Percentiles rank a stretch among this genome's conserved stretches.
Conservation (phyloP, 2,797 vertebrate genomes). For the Lithobates sylvaticus region DNA sequence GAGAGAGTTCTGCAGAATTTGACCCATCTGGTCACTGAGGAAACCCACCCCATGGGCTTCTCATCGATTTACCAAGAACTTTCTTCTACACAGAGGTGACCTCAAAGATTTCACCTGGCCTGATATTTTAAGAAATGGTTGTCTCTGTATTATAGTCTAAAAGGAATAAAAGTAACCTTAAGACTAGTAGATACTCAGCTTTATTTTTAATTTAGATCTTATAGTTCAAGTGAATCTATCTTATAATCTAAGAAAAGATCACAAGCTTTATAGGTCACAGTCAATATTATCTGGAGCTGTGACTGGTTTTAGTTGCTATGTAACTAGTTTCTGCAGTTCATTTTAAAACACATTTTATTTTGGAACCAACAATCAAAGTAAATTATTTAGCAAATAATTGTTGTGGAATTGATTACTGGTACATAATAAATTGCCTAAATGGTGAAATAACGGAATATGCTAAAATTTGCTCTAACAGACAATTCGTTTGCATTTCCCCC, state of each 20-base stretch:
- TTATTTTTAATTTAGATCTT: constrained; percentile 58
- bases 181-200: constrained; percentile 36
- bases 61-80: constrained; percentile 63
- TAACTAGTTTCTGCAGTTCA: not conserved
- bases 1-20: constrained; percentile 65
- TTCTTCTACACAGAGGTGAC: constrained; percentile 62
- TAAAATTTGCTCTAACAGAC: too few species aligned
- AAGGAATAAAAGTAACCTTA: constrained; percentile 63
- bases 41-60: constrained; percentile 66
- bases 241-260: constrained; percentile 57
- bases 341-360: not conserved
- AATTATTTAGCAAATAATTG: not conserved
- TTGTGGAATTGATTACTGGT: not conserved
- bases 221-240: constrained; percentile 22
- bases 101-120: constrained; percentile 62
- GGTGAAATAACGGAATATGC: too few species aligned
- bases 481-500: too few species aligned
- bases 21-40: constrained; percentile 68
- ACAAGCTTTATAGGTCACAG: constrained; percentile 45
- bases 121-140: constrained; percentile 61
- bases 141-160: constrained; percentile 56
- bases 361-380: not conserved
- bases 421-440: too few species aligned
- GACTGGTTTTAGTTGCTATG: constrained; percentile 20
- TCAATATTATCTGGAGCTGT: constrained; percentile 38